These are phyloP conservation scores for Ophion obscuratus DNA, from an alignment of 2,888 invertebrate species.

Conservation along the genomic window DNA sequence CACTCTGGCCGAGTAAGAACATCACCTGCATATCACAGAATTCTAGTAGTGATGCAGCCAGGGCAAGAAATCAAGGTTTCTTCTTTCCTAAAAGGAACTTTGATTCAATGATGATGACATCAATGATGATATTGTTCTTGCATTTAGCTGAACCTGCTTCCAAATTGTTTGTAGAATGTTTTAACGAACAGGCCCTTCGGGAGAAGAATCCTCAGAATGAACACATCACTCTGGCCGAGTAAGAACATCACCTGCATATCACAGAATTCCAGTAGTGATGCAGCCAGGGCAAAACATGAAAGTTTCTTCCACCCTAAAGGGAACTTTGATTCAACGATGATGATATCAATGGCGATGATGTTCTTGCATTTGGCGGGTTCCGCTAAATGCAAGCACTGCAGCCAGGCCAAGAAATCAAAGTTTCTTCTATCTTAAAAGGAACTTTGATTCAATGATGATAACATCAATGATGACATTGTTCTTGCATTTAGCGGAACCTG, in stretches of 20 bases:
- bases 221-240: not conserved
- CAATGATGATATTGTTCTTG: not conserved
- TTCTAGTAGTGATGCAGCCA: conserved; percentile 34
- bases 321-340: no score
- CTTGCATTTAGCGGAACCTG: no score
- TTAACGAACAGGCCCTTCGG: no score
- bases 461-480: no score
- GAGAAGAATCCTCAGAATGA: not conserved
- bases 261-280: conserved; percentile 37
- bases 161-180: no score
- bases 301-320: no score
- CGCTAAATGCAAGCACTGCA: conserved; percentile 22
- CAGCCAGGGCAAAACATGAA: conserved; percentile 32
- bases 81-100: no score
- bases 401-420: conserved; percentile 20
- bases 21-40: conserved; percentile 38
- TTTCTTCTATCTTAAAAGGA: no score
- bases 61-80: conserved; percentile 16
- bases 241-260: conserved; percentile 30
- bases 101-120: no score
- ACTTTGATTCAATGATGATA: no score
- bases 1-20: conserved; percentile 10
- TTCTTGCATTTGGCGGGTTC: not conserved
- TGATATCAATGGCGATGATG: not conserved
- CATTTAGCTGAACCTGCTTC: no score